Conservation (phyloP, 2,113 vertebrate species). For the Peromyscus maniculatus region DNA sequence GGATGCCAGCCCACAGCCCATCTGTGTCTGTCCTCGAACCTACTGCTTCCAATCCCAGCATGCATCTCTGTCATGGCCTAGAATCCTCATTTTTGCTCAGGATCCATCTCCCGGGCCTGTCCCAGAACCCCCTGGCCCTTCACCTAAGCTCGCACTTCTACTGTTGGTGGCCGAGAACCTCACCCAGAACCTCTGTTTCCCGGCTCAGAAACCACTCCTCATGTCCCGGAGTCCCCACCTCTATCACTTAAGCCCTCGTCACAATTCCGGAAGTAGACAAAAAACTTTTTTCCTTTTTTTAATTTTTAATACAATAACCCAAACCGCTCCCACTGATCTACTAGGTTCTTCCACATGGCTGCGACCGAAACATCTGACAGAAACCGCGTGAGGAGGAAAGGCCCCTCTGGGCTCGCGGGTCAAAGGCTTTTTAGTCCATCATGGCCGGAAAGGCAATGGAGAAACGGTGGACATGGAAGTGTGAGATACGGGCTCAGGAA, state of each 20-base stretch:
- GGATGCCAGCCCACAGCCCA: constrained; percentile 8
- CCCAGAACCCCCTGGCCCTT: background rate
- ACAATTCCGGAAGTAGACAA: background rate
- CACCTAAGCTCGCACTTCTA: background rate
- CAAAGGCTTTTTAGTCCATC: background rate
- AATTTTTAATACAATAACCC: constrained; percentile 16
- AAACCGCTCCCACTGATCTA: background rate
- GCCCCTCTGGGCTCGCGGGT: background rate
- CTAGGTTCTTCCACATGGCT: background rate
- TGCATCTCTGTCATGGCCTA: background rate
- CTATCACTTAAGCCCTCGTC: background rate
- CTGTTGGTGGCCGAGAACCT: background rate
- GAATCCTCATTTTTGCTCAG: background rate
- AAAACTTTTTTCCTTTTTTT: too few species aligned
- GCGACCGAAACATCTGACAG: background rate
- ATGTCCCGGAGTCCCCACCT: background rate
- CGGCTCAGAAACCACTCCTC: background rate
- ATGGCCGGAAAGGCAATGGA: background rate
- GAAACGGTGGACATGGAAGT: background rate
- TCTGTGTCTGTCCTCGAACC: constrained; percentile 46
- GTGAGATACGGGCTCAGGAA: background rate
- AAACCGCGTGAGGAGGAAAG: background rate
- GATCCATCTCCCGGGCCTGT: background rate
- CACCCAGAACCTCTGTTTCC: background rate
- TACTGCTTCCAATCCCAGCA: background rate